Conservation (phyloP, 2,113 vertebrate species). For the Pseudopipra pipra region DNA sequence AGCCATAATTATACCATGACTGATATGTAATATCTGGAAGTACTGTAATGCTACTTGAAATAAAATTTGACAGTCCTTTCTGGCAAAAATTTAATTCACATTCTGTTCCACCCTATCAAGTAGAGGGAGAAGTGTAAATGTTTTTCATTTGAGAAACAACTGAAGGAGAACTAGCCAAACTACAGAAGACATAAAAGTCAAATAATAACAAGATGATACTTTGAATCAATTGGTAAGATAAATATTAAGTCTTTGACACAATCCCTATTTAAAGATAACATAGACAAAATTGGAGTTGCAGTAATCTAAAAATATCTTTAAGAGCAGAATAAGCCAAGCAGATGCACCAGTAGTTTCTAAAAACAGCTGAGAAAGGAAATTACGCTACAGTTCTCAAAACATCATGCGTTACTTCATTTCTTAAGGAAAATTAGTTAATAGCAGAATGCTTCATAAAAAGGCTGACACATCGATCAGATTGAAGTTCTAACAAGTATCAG, state of each 20-base stretch:
- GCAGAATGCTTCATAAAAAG: neutral
- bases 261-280: neutral
- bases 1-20: neutral
- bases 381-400: neutral
- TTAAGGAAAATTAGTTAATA: neutral
- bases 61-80: constrained; percentile 17
- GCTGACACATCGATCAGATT: neutral
- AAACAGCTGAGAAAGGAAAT: constrained; percentile 14
- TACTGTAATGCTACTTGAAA: constrained; percentile 1
- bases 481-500: neutral
- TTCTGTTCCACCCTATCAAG: neutral
- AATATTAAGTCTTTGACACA: neutral
- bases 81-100: neutral
- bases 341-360: neutral
- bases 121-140: neutral
- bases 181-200: neutral
- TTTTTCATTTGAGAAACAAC: constrained; percentile 11
- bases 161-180: neutral
- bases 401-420: neutral
- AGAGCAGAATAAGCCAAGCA: neutral
- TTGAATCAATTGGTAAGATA: neutral
- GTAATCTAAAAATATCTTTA: neutral
- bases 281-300: neutral
- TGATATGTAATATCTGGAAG: neutral
- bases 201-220: neutral